A percentile compares a stretch with the other conserved stretches of the same genome.
Conservation (phyloP, 37 sponge, comb jelly and placozoan species). For the Axinella damicornis region DNA sequence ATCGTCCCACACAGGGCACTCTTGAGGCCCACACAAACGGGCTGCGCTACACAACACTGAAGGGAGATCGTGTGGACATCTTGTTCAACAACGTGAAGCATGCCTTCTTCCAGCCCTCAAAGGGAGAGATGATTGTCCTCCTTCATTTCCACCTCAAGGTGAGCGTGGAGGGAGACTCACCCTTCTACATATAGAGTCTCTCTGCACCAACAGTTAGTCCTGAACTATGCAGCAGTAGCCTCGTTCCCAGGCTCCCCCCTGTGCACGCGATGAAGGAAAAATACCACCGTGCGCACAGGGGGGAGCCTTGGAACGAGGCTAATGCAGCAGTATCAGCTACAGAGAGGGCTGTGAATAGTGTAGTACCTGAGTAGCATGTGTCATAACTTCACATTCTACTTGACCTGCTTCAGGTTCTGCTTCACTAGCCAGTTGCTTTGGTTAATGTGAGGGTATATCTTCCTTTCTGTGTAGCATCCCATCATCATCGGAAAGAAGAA, state of each 20-base stretch:
- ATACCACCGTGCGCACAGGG: no score
- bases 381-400: no score
- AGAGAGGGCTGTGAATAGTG: no score
- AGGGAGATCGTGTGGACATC: conserved; percentile 93
- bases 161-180: no score
- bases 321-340: no score
- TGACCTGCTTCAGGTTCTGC: no score
- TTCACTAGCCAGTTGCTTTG: neutral
- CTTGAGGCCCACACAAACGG: conserved; percentile 96
- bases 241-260: conserved; percentile 49
- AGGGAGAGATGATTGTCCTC: conserved; percentile 94
- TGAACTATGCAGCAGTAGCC: no score
- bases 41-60: conserved; percentile 86
- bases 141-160: conserved; percentile 90
- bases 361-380: no score
- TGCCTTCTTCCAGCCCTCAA: conserved; percentile 98
- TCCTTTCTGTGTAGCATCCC: conserved; percentile 68
- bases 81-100: conserved; percentile 94
- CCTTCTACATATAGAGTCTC: no score
- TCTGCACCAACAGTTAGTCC: no score
- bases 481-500: conserved; percentile 98
- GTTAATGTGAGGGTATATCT: neutral
- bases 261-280: no score
- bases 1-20: conserved; percentile 63
- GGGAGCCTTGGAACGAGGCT: no score